Base-by-base conservation (phyloP, 2,797 vertebrate genomes). In the Falco columbarius region DNA sequence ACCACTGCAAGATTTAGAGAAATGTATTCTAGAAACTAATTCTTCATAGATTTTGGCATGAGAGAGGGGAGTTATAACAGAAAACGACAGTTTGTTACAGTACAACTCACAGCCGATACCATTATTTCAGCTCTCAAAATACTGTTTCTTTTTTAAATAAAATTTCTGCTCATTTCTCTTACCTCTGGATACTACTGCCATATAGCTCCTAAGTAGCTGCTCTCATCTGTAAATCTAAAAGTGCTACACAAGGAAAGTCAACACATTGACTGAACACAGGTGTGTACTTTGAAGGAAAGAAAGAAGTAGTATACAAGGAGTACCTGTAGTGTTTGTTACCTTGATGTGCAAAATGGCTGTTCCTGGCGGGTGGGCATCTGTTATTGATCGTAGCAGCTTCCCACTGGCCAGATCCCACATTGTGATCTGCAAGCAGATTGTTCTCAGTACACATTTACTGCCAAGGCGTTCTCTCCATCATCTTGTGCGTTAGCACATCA, bases 341-440 rank as follows among this genome's bases (percentile, higher is more conserved):
- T 99, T 99, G 72, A 99, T 98, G 63, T 99, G 99, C 70, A 99
- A 96, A 96, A 99, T 98, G 63, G 99, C 99, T n/a, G 99, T 99
- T 72, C 99, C 99, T 40, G 99, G 99, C 70, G 99, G 99, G 89
- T 99, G 99, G 62, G 99, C 99, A 94, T 99, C 99, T 67, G 98
- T 99, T 98, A 99, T 99, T 7, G 99, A 99, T 93, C 99, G 98
- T 34, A 99, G 98, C 71, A 99, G 98, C 96, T 99, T 99, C 88
- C 99, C 99, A 95, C 99, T 99, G 92, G 99, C 99, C 91, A 99
- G 98, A 98, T 99, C 99, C 99, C 99, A 99, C 99, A 99, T 99
- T 2, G 99, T 99, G 93, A 99, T 99, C 99, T 99, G 84, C 59
- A 98, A 95, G 49, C 44, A 96, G 73, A 97, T 12, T 88, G 80